Evolutionary conservation across 2,797 vertebrate species (phyloP).

Genomic region (Halcyon badia): DNA sequence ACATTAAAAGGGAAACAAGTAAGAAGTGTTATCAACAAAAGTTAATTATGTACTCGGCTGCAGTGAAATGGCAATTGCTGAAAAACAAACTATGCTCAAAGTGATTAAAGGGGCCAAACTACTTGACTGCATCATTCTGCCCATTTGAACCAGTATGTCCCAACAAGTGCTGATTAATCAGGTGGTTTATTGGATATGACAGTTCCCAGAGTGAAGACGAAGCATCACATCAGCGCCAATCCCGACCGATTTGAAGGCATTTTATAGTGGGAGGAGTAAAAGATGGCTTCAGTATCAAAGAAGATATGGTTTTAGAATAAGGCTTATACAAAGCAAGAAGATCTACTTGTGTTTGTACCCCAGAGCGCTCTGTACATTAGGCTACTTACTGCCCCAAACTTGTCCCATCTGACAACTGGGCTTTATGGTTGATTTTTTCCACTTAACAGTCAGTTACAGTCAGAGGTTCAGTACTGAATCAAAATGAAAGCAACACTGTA

Average conservation of each 20-base stretch:
- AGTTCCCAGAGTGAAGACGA: background rate
- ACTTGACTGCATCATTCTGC: background rate
- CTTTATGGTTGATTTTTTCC: background rate
- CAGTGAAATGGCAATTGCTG: background rate
- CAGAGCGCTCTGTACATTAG: background rate
- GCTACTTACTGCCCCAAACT: background rate
- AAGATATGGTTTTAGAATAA: background rate
- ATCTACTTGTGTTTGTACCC: background rate
- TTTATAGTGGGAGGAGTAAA: background rate
- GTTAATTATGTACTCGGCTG: background rate
- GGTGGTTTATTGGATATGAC: background rate
- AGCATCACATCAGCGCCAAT: background rate
- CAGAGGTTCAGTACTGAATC: fast-evolving
- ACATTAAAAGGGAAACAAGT: background rate
- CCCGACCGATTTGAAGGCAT: background rate
- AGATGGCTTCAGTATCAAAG: background rate
- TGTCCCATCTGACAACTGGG: background rate
- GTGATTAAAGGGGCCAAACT: background rate
- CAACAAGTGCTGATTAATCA: background rate
- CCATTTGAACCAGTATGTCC: fast-evolving
- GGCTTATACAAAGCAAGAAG: background rate
- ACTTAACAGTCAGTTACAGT: background rate
- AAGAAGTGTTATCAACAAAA: background rate
- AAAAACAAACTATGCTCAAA: background rate
- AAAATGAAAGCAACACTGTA: fast-evolving